Conservation (phyloP, 2,113 vertebrate species). For the Ctenodactylus gundi region DNA sequence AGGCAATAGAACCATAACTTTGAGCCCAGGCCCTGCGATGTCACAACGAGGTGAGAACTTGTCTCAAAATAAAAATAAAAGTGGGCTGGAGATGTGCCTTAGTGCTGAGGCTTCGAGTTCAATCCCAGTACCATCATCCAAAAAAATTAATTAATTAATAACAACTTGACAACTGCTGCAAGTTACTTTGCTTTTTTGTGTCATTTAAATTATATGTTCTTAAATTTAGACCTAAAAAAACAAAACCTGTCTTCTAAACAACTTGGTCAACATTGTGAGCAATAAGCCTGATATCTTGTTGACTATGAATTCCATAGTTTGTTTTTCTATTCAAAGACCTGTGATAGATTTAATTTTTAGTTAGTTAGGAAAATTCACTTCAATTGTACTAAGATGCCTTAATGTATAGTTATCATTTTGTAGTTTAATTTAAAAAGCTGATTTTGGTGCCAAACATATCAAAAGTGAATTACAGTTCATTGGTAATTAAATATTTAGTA, state of each 20-base stretch:
- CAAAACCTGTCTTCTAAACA: neutral
- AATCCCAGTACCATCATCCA: neutral
- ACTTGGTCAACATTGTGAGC: too few species aligned
- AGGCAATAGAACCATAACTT: neutral
- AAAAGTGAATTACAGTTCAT: neutral
- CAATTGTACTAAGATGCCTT: neutral
- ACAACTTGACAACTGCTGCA: neutral
- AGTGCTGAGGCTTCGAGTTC: neutral
- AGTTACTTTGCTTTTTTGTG: neutral
- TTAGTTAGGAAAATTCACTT: neutral
- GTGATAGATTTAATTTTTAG: neutral
- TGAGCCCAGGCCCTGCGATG: neutral
- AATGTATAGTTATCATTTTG: neutral
- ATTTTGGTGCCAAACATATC: slow-evolving; percentile 7
- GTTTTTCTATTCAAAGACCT: neutral
- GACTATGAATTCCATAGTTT: neutral
- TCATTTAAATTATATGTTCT: neutral
- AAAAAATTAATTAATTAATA: too few species aligned
- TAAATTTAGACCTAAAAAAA: slow-evolving; percentile 8
- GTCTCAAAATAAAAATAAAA: neutral
- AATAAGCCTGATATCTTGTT: neutral
- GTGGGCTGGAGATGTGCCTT: neutral
- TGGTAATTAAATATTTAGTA: neutral
- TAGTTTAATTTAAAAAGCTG: neutral
- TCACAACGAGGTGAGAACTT: neutral